Base-by-base conservation (phyloP, 2,888 invertebrate genomes). In the Ethmia dodecea region DNA sequence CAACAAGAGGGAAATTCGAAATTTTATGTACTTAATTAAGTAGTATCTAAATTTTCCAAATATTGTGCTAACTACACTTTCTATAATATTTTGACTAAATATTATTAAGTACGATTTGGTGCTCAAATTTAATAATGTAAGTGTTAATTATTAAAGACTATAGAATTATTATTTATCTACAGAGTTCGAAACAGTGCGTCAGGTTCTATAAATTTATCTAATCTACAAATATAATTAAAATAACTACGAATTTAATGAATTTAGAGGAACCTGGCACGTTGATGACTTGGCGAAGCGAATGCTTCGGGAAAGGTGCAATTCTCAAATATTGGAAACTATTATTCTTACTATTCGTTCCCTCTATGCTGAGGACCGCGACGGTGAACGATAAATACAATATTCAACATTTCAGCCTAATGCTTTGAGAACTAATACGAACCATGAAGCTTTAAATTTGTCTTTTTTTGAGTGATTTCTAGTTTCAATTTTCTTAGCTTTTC, bases 21-120 rank as follows among this genome's bases (percentile, higher is more conserved):
- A 63, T 67, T 68, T 60, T 49, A 11, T 16, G 26, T 10, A 56
- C 29, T 52, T n/a, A n/a, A 62, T 52, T 63, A 61, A 55, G 26
- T 26, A 26, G 6, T 65, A 69, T 55, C 62, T 63, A 72, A 64
- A 49, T 58, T n/a, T n/a, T 60, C 66, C 60, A 62, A 69, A 50
- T 52, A 64, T 67, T 68, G 66, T 62, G 68, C 69, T 70, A 70
- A 57, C 68, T 73, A 68, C 59, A 44, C 43, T 44, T 49, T 57
- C 60, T 56, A 52, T 57, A 76, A 81, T 65, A 79, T 78, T 81
- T 83, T 84, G 75, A 78, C 80, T 84, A 83, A 83, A 78, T 75
- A 81, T 80, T 84, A 86, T 80, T 84, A 86, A 86, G 84, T 86
- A 86, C 84, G 76, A 84, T 84, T 86, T 84, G 84, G 84, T 86